Conservation (phyloP, 2,888 invertebrate genomes). For the Caenorhabditis sp. region DNA sequence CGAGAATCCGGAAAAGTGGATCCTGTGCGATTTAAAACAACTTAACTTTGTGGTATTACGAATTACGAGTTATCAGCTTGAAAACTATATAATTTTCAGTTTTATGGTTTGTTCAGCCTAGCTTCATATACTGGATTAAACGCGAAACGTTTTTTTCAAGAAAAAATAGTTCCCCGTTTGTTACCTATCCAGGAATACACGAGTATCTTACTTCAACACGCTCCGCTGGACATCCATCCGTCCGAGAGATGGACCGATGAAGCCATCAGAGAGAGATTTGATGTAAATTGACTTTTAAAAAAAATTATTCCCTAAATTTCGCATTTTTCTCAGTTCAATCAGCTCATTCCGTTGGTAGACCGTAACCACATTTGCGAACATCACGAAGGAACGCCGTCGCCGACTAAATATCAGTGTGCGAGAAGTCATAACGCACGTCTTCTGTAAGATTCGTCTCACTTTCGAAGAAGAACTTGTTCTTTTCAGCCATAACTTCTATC, state of each 20-base stretch:
- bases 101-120: constrained; percentile 17
- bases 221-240: not conserved
- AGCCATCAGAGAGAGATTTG: not conserved
- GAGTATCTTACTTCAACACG: not conserved
- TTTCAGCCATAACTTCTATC: constrained; percentile 23
- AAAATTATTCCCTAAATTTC: not conserved
- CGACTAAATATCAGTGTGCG: constrained; percentile 6
- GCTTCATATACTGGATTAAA: constrained; percentile 7
- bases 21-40: constrained; percentile 19
- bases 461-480: not conserved
- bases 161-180: not conserved
- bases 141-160: not conserved
- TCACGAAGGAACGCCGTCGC: not conserved
- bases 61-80: not conserved
- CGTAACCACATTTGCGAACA: not conserved
- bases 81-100: constrained; percentile 15
- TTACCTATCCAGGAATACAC: constrained; percentile 34
- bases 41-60: constrained; percentile 21
- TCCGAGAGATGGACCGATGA: not conserved
- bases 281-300: not conserved
- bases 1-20: not conserved
- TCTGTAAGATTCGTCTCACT: constrained; percentile 6
- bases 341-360: not conserved
- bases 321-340: not conserved
- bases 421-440: constrained; percentile 19